A percentile compares a stretch with the other conserved stretches of the same genome.
Conservation (phyloP, 2,797 vertebrate genomes). For the Threskiornis aethiopicus region DNA sequence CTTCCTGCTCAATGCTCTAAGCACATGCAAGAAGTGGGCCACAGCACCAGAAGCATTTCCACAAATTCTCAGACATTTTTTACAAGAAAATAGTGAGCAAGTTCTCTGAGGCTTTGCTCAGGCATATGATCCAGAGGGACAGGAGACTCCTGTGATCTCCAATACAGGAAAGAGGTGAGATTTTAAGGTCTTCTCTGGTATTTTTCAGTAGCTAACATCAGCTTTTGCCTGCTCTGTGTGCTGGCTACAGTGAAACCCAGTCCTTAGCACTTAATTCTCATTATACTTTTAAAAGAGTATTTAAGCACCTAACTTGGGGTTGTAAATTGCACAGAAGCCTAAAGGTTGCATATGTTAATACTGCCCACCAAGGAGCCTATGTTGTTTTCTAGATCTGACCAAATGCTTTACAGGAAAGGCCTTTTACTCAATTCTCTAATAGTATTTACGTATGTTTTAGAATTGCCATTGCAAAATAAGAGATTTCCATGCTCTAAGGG, state of each 20-base stretch:
- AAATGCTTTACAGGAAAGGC: not conserved
- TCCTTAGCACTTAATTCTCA: not conserved
- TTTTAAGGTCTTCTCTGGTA: not conserved
- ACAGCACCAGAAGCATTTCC: not conserved
- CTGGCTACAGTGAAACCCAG: not conserved
- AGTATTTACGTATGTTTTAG: not conserved
- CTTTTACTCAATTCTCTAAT: not conserved
- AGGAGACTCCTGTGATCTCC: not conserved
- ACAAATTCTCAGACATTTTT: not conserved
- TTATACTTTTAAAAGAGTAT: not conserved
- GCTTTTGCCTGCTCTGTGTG: not conserved
- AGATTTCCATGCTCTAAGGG: not conserved
- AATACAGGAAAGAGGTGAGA: not conserved
- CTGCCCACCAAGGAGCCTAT: not conserved
- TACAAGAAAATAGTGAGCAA: not conserved
- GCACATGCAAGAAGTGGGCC: not conserved
- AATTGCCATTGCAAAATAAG: not conserved
- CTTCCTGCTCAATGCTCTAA: not conserved
- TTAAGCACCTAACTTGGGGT: not conserved
- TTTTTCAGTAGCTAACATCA: not conserved
- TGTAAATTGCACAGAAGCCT: constrained; percentile 8
- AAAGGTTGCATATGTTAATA: not conserved
- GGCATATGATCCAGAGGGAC: not conserved
- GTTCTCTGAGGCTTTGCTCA: not conserved
- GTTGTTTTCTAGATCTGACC: not conserved